Percentiles rank a stretch among this genome's conserved stretches.
phyloP scores from a whole-genome alignment of 2,113 vertebrate genomes.

The Scomber japonicus region DNA sequence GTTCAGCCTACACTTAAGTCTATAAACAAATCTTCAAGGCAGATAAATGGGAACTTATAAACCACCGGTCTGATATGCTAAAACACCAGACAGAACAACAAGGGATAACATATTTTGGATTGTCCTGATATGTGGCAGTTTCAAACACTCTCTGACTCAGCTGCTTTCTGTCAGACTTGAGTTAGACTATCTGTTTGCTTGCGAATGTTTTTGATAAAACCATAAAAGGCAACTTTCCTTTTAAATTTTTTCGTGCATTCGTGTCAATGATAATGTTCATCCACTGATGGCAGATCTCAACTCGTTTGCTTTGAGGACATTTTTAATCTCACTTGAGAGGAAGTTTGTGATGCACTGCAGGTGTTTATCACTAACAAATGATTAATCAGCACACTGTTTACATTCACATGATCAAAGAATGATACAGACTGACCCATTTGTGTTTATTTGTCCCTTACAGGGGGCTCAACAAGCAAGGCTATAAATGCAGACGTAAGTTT shows the following conservation, averaged over 20 bases:
- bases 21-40: slow-evolving; percentile 1
- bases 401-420: slow-evolving; percentile 19
- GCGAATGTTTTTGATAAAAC: background rate
- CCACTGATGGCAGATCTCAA: background rate
- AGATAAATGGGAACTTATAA: background rate
- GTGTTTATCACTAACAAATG: background rate
- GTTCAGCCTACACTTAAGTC: slow-evolving; percentile 45
- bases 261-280: background rate
- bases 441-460: slow-evolving; percentile 81
- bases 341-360: slow-evolving; percentile 14
- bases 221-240: background rate
- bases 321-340: slow-evolving; percentile 10
- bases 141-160: background rate
- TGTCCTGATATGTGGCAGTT: background rate
- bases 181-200: background rate
- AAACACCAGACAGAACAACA: background rate
- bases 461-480: slow-evolving; percentile 98
- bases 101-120: background rate
- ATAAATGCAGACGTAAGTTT: slow-evolving; percentile 98
- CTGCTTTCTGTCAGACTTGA: background rate
- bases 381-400: slow-evolving; percentile 17
- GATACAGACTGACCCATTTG: slow-evolving; percentile 11
- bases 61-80: slow-evolving; percentile 8
- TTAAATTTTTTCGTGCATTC: background rate
- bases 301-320: slow-evolving; percentile 9